Conservation (phyloP, 2,888 invertebrate species). For the Agriopis leucophaearia region DNA sequence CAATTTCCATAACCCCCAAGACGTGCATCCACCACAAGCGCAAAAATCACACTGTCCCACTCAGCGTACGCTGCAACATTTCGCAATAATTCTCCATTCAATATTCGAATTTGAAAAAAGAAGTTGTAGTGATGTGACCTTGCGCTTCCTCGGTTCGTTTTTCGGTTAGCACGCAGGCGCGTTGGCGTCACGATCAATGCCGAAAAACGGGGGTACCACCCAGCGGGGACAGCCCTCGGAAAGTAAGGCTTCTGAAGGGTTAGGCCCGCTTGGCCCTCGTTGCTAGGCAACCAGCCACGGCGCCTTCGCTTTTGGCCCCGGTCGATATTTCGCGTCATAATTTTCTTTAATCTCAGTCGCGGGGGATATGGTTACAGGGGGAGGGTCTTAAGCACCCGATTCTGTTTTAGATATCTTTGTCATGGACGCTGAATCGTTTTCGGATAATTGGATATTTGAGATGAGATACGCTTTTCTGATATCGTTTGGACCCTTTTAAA, state of each 20-base stretch:
- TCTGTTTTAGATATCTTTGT: constrained; percentile 57
- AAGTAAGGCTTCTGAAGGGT: constrained; percentile 85
- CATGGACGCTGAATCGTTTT: constrained; percentile 47
- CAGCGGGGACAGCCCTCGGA: constrained; percentile 61
- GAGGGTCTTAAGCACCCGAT: constrained; percentile 49
- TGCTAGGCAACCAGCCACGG: constrained; percentile 71
- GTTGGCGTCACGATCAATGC: constrained; percentile 80
- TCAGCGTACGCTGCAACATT: constrained; percentile 68
- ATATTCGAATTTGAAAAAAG: constrained; percentile 83
- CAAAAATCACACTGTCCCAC: constrained; percentile 58
- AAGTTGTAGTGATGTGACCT: constrained; percentile 83
- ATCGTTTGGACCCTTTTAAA: constrained; percentile 10
- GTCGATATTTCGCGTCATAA: constrained; percentile 79
- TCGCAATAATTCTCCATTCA: constrained; percentile 79
- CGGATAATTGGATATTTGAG: constrained; percentile 41
- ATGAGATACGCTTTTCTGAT: constrained; percentile 22
- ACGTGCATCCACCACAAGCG: constrained; percentile 45
- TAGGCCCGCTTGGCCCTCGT: constrained; percentile 67
- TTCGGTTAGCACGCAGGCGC: constrained; percentile 84
- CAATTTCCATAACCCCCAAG: constrained; percentile 33
- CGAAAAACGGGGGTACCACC: constrained; percentile 78
- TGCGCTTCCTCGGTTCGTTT: constrained; percentile 81
- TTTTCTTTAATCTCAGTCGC: constrained; percentile 76
- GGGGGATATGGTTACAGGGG: constrained; percentile 32
- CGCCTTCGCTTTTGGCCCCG: constrained; percentile 66